A percentile compares a stretch with the other conserved stretches of the same genome.
phyloP scores from a whole-genome alignment of 2,797 vertebrate species.

The Synaphobranchus kaupii region DNA sequence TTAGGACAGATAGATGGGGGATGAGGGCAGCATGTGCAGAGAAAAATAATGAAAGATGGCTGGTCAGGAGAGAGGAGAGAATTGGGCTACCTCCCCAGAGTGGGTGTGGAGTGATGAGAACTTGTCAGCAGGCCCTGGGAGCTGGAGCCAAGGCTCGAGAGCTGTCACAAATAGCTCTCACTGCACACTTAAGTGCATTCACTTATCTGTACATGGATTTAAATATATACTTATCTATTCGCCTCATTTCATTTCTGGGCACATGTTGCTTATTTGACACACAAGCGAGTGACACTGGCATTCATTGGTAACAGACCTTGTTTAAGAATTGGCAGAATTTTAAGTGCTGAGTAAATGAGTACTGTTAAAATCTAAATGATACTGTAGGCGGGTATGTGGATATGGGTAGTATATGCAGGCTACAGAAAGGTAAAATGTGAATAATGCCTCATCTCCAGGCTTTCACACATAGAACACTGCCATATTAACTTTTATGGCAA shows the following conservation, averaged over 20 bases:
- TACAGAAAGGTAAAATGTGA: no score
- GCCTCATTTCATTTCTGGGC: not conserved
- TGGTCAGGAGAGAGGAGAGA: not conserved
- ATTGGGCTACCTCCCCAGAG: not conserved
- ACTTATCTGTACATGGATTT: not conserved
- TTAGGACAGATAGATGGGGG: not conserved
- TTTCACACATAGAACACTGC: no score
- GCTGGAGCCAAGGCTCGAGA: not conserved
- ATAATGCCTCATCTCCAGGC: no score
- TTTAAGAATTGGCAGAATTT: not conserved
- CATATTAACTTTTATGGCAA: no score
- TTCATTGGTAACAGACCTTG: not conserved
- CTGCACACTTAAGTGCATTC: not conserved
- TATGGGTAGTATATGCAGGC: no score
- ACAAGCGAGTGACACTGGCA: not conserved
- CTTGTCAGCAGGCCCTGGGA: not conserved
- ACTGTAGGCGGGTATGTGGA: no score
- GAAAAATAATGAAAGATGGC: not conserved
- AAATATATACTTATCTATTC: not conserved
- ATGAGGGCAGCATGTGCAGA: not conserved
- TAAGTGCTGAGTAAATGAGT: no score
- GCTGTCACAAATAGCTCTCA: conserved; percentile 11
- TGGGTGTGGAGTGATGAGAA: not conserved
- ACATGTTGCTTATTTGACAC: not conserved
- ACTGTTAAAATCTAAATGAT: no score